Conservation (phyloP, 2,797 vertebrate genomes). For the Nyctibius grandis region DNA sequence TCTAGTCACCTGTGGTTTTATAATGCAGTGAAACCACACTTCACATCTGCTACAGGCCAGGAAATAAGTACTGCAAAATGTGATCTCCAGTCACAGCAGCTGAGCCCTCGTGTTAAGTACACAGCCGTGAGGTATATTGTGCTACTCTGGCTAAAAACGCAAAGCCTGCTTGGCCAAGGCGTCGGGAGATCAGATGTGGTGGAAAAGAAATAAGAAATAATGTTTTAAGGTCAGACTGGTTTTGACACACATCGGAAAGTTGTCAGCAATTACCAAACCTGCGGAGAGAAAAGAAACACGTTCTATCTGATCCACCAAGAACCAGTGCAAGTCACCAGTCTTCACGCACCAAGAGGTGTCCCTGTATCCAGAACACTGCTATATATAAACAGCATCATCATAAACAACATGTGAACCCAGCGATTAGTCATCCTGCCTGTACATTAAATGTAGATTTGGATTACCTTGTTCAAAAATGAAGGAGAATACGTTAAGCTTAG, state of each 20-base stretch:
- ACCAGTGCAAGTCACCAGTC: neutral
- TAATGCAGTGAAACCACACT: conserved; percentile 73
- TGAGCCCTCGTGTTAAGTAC: neutral
- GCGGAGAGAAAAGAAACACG: neutral
- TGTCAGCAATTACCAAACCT: neutral
- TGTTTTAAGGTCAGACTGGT: neutral
- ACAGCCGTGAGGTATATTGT: neutral
- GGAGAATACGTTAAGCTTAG: neutral
- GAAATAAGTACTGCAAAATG: neutral
- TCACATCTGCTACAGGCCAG: conserved; percentile 54
- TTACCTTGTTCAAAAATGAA: neutral
- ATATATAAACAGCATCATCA: conserved; percentile 37
- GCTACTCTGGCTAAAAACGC: neutral
- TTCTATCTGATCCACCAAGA: neutral
- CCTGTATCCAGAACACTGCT: neutral
- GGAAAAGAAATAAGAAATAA: neutral
- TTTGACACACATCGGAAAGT: neutral
- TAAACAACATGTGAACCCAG: conserved; percentile 44
- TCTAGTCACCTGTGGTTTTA: conserved; percentile 67
- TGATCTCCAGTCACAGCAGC: conserved; percentile 9
- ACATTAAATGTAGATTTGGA: neutral
- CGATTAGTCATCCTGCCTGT: conserved; percentile 12
- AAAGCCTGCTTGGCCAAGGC: neutral
- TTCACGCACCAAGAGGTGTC: neutral
- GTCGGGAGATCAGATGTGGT: neutral